phyloP scores from a whole-genome alignment of 92 coral and sea anemone genomes.

The Epizoanthus ramosus region DNA sequence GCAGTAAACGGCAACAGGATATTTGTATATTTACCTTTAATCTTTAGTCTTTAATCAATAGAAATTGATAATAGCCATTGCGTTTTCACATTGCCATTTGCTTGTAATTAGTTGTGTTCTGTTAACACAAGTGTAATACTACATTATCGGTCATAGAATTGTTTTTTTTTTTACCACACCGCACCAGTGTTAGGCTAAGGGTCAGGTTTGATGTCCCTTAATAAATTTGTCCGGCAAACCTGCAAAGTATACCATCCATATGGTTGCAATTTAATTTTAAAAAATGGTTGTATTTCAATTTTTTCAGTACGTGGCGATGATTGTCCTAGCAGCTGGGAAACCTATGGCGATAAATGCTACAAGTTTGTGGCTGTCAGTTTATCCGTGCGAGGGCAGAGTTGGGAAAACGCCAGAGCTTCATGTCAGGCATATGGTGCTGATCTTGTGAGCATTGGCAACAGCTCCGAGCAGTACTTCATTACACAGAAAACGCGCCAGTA shows the following conservation, averaged over 20 bases:
- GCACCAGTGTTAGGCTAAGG: too few relatives aligned
- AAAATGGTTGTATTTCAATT: background rate
- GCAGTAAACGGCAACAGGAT: too few relatives aligned
- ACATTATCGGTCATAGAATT: too few relatives aligned
- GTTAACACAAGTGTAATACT: too few relatives aligned
- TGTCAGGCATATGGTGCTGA: constrained; percentile 86
- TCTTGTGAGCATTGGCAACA: constrained; percentile 69
- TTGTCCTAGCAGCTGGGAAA: constrained; percentile 82
- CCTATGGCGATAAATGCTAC: constrained; percentile 77
- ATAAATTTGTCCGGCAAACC: too few relatives aligned
- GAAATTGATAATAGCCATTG: too few relatives aligned
- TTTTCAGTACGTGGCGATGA: constrained; percentile 47
- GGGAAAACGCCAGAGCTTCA: constrained; percentile 83
- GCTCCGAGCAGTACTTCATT: constrained; percentile 71
- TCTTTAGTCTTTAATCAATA: too few relatives aligned
- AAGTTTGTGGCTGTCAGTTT: constrained; percentile 64
- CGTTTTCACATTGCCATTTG: too few relatives aligned
- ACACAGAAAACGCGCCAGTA: constrained; percentile 42
- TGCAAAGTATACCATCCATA: background rate
- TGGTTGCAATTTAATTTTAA: background rate
- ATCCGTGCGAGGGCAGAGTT: constrained; percentile 62
- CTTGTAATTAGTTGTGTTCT: too few relatives aligned
- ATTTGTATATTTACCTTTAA: too few relatives aligned
- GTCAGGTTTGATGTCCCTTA: too few relatives aligned
- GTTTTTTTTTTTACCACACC: too few relatives aligned